A percentile compares a stretch with the other conserved stretches of the same genome.
Conservation (phyloP, 2,113 vertebrate genomes). For the Heterochromis multidens region DNA sequence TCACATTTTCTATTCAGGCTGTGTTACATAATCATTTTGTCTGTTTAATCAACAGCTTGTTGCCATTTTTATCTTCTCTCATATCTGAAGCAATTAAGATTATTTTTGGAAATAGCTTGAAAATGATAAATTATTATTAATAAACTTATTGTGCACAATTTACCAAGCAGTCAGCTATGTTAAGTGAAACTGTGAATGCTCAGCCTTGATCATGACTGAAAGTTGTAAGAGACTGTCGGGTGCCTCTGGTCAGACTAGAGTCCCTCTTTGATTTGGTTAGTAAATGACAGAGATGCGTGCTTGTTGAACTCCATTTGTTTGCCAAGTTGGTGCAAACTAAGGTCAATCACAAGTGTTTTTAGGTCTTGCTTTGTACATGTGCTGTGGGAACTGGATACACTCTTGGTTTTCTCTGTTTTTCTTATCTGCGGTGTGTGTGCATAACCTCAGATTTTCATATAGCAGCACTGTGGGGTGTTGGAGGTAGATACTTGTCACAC, state of each 20-base stretch:
- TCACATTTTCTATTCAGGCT: conserved; percentile 7
- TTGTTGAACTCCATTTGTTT: conserved; percentile 29
- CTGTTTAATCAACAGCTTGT: background rate
- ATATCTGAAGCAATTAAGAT: background rate
- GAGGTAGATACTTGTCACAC: conserved; percentile 21
- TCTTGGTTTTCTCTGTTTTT: conserved; percentile 5
- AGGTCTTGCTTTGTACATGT: background rate
- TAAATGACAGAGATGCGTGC: conserved; percentile 28
- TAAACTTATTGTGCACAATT: background rate
- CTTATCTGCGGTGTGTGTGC: conserved; percentile 27
- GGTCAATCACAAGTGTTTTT: conserved; percentile 5
- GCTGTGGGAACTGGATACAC: conserved; percentile 4
- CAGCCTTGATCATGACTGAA: background rate
- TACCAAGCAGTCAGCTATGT: background rate
- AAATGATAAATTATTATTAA: background rate
- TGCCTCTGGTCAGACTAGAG: background rate
- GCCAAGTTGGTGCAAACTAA: conserved; percentile 18
- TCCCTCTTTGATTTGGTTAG: conserved; percentile 47
- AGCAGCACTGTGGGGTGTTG: background rate
- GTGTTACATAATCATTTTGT: conserved; percentile 21
- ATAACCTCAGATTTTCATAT: conserved; percentile 18
- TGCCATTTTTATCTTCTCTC: background rate
- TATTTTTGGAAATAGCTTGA: background rate
- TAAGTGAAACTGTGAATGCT: background rate
- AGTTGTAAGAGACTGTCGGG: background rate